These are phyloP conservation scores for Myotis lucifugus DNA, from an alignment of 2,113 vertebrate genomes.

Conservation along the genomic window DNA sequence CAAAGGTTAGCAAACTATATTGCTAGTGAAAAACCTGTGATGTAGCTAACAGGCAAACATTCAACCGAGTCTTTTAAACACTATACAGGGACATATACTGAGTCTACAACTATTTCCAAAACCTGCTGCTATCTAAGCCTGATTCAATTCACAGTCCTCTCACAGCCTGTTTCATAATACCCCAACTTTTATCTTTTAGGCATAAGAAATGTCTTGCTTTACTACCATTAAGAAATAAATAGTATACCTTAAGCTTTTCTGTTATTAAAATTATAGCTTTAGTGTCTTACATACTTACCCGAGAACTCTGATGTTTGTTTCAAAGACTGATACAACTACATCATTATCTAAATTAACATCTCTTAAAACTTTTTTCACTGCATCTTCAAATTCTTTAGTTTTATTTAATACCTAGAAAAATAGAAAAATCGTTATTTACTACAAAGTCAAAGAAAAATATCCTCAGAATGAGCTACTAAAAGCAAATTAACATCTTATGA, in stretches of 20 bases:
- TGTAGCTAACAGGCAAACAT: not conserved
- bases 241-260: not conserved
- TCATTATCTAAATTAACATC: constrained; percentile 99
- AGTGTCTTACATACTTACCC: constrained; percentile 89
- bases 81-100: not conserved
- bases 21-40: not conserved
- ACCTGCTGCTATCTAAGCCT: not conserved
- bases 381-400: constrained; percentile 97
- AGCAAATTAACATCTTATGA: constrained; percentile 17
- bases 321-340: constrained; percentile 98
- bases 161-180: not conserved
- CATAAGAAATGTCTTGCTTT: constrained; percentile 11
- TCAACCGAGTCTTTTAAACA: not conserved
- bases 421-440: constrained; percentile 47
- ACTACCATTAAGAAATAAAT: not conserved
- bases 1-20: not conserved
- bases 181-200: constrained; percentile 6
- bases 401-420: constrained; percentile 95
- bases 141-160: not conserved
- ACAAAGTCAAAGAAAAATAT: not conserved
- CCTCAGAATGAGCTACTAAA: constrained; percentile 50
- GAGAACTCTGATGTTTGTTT: constrained; percentile 99
- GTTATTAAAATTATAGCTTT: not conserved
- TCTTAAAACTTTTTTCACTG: constrained; percentile 94
- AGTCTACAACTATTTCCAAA: constrained; percentile 11